Evolutionary conservation across 2,888 invertebrate species (phyloP), one percentile per base, ranked within the genome.

Genomic region (Neocrepidodera transversa): DNA sequence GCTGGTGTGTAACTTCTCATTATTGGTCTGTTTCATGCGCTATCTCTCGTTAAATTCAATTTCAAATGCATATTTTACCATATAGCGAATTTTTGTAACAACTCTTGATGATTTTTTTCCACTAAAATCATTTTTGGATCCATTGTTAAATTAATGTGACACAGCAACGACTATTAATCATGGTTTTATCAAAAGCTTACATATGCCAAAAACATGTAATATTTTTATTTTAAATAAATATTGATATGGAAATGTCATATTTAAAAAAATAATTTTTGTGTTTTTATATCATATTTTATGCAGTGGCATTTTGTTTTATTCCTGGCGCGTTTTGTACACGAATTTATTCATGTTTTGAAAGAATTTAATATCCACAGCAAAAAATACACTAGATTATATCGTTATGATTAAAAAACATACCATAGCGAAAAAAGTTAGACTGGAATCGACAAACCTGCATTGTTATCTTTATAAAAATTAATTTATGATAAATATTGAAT

Each of bases 1-100:
- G 47, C 28, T 8, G 7, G 6, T 54, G 47, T 55, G 40, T 55
- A 42, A 50, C 49, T 61, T 40, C 59, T 59, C 38, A 52, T 56
- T 55, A 55, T 52, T 14, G 38, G 40, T 50, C 23, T 58, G 30
- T 49, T 63, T 38, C 61, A 56, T 58, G 62, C 53, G 51, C 48
- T 58, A 48, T 61, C 55, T 63, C 53, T 26, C 54, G 51, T 42
- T 40, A 50, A 60, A 64, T 68, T 62, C 60, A 59, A 66, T 68
- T 40, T 52, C 20, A 16, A 20, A 43, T 58, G 63, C 63, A 64
- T 64, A 65, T 67, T 67, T 63, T 62, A 64, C 17, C 1, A 14
- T 11, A 10, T n/a, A 38, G 3, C 17, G 11, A 2, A 16, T n/a
- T 38, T 14, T 11, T 36, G 35, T 36, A 13, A 14, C 35, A 14